phyloP scores from a whole-genome alignment of 1,140 invertebrate species.

The Halesus radiatus region DNA sequence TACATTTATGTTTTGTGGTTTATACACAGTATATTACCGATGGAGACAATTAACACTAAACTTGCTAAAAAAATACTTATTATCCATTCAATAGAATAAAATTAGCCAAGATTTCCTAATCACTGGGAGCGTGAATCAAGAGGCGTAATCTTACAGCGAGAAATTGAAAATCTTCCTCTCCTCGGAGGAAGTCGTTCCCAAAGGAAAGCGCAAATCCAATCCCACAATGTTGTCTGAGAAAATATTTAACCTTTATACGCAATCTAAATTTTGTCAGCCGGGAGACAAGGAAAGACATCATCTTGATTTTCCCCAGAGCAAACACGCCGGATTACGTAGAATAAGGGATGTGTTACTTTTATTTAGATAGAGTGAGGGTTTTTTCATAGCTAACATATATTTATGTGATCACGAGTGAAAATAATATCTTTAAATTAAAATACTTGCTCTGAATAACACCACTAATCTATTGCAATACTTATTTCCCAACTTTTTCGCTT shows the following conservation, averaged over 20 bases:
- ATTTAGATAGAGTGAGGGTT: no score
- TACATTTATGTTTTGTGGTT: no score
- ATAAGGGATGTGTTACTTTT: no score
- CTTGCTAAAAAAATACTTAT: no score
- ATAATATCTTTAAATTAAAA: no score
- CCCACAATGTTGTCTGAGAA: slow-evolving; percentile 63
- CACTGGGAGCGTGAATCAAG: slow-evolving; percentile 8
- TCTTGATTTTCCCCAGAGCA: slow-evolving; percentile 50
- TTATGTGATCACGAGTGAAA: no score
- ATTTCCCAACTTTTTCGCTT: no score
- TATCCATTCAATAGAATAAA: not conserved
- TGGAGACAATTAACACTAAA: no score
- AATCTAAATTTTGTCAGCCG: slow-evolving; percentile 62
- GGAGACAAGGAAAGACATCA: slow-evolving; percentile 41
- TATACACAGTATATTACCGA: no score
- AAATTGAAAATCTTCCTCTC: slow-evolving; percentile 24
- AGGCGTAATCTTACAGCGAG: slow-evolving; percentile 18
- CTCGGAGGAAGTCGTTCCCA: slow-evolving; percentile 34
- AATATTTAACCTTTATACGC: slow-evolving; percentile 64
- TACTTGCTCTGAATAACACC: no score
- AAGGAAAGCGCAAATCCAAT: slow-evolving; percentile 62
- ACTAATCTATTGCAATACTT: no score
- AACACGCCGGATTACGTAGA: not conserved
- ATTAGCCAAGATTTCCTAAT: slow-evolving; percentile 10
- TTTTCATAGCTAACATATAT: no score